These are phyloP conservation scores for Drosophila eugracilis DNA, from an alignment of 1,140 invertebrate genomes.

Conservation along the genomic window DNA sequence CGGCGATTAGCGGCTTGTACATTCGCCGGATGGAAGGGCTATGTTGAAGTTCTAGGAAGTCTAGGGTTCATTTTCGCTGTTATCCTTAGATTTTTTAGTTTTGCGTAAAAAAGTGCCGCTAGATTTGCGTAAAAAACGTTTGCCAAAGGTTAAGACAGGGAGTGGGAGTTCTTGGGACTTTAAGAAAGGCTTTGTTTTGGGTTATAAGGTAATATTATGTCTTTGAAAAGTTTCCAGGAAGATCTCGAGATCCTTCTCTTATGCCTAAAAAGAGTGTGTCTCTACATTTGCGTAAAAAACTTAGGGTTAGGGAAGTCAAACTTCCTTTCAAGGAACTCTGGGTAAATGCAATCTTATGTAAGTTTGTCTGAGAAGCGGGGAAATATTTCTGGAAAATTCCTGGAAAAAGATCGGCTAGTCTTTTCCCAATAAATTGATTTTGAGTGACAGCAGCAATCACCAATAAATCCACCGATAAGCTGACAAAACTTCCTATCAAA, in stretches of 20 bases:
- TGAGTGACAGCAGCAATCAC: constrained; percentile 18
- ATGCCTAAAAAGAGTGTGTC: neutral
- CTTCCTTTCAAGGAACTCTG: no score
- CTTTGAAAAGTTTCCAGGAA: neutral
- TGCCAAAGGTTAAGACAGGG: constrained; percentile 22
- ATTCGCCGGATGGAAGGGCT: constrained; percentile 41
- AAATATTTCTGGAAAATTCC: neutral
- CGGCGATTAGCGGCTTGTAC: constrained; percentile 63
- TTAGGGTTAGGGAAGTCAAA: constrained; percentile 3
- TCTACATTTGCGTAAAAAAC: constrained; percentile 20
- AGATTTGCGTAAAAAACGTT: constrained; percentile 54
- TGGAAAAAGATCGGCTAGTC: neutral
- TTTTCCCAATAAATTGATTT: neutral
- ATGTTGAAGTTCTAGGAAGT: constrained; percentile 45
- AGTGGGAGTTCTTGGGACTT: constrained; percentile 48
- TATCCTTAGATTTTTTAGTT: constrained; percentile 20
- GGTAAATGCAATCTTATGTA: constrained; percentile 1
- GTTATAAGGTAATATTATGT: constrained; percentile 37
- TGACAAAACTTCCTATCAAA: constrained; percentile 41
- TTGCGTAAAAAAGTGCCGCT: constrained; percentile 43
- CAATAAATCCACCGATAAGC: constrained; percentile 34
- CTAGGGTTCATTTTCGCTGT: neutral
- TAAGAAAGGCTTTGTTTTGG: constrained; percentile 41
- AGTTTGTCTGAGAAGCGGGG: no score
- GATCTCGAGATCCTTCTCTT: neutral